These are phyloP conservation scores for Anas flavirostris DNA, from an alignment of 2,797 vertebrate species.

Conservation along the genomic window DNA sequence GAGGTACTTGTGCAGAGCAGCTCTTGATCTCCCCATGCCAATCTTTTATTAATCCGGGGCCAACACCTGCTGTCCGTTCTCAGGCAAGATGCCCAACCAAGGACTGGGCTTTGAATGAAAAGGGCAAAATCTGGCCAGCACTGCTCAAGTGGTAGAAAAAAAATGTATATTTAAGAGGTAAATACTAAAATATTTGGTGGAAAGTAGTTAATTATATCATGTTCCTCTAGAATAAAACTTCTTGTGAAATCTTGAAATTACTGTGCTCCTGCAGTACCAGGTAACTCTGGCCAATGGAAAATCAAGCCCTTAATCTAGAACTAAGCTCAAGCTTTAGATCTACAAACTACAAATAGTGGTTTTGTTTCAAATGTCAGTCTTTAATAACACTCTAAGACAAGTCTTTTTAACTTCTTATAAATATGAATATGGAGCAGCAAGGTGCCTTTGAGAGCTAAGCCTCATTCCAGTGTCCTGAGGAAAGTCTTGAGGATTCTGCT, in stretches of 20 bases:
- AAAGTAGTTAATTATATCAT: neutral
- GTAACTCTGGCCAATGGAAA: neutral
- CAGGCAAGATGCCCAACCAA: neutral
- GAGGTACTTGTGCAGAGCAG: neutral
- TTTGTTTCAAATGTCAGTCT: neutral
- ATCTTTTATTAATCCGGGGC: neutral
- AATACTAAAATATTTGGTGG: neutral
- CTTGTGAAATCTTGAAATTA: neutral
- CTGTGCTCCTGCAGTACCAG: neutral
- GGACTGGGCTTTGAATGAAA: neutral
- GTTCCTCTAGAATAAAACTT: neutral
- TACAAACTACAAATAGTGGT: neutral
- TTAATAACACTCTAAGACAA: neutral
- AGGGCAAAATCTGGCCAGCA: neutral
- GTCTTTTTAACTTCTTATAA: neutral
- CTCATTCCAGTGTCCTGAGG: neutral
- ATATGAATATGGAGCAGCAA: neutral
- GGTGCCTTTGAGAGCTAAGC: neutral
- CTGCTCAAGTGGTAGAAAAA: neutral
- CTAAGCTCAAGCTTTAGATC: neutral
- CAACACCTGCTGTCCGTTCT: constrained; percentile 1
- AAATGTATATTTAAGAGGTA: neutral
- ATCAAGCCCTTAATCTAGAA: neutral
- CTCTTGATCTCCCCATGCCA: neutral
- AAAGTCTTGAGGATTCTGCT: neutral